Percentiles rank a stretch among this genome's conserved stretches.
Conservation (phyloP, 2,888 invertebrate genomes). For the Fabriciana adippe region DNA sequence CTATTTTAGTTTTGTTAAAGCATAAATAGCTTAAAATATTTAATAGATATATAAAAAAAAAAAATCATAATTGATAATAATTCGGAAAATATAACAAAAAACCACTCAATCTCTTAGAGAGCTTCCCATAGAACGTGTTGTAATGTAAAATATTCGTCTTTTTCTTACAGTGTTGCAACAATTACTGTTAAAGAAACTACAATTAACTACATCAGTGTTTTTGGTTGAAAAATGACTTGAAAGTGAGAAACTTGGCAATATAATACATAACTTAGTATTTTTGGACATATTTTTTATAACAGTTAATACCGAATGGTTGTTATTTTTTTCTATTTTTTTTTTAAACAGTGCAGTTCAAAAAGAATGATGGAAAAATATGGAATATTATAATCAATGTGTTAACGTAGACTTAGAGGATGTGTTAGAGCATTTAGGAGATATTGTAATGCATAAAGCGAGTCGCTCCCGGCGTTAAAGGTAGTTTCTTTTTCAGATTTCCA, state of each 20-base stretch:
- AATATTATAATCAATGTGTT: constrained; percentile 21
- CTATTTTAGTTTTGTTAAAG: constrained; percentile 11
- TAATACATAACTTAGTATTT: constrained; percentile 53
- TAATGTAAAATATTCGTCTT: constrained; percentile 38
- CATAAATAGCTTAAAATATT: constrained; percentile 16
- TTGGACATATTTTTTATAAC: constrained; percentile 57
- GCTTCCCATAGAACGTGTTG: constrained; percentile 51
- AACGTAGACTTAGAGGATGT: constrained; percentile 31
- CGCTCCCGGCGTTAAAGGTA: constrained; percentile 45
- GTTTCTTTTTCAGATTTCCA: constrained; percentile 59
- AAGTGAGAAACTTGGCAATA: constrained; percentile 54
- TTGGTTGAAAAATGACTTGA: constrained; percentile 59
- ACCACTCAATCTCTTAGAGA: constrained; percentile 36
- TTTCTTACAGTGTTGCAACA: constrained; percentile 31
- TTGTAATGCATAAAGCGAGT: not conserved
- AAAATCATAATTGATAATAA: not conserved
- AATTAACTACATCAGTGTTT: constrained; percentile 41
- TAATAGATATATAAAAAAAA: constrained; percentile 16
- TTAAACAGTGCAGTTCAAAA: too few species aligned
- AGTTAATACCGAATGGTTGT: constrained; percentile 35
- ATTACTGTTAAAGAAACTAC: constrained; percentile 51
- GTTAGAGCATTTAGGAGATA: constrained; percentile 31
- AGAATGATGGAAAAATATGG: constrained; percentile 2
- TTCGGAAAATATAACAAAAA: constrained; percentile 10
- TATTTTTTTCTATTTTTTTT: constrained; percentile 3